Percentiles rank a stretch among this genome's conserved stretches.
phyloP scores from a whole-genome alignment of 2,888 invertebrate species.

The Junonia oenone region DNA sequence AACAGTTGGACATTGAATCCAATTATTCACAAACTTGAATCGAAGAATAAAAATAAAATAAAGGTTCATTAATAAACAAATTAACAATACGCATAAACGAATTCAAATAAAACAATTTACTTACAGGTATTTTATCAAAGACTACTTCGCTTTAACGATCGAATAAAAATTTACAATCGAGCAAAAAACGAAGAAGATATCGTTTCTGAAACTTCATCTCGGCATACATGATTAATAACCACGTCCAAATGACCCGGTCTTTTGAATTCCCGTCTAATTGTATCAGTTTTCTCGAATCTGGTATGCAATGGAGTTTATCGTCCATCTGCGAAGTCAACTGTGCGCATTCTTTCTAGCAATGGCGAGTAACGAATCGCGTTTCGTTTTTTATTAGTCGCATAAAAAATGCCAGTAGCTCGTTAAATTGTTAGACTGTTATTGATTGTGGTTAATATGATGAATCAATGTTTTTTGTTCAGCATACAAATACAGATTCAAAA shows the following conservation, averaged over 20 bases:
- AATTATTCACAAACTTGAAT: neutral
- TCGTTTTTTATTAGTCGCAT: slow-evolving; percentile 18
- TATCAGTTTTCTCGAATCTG: slow-evolving; percentile 56
- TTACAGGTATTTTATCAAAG: neutral
- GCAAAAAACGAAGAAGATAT: slow-evolving; percentile 28
- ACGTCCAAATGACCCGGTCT: slow-evolving; percentile 56
- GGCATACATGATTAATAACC: slow-evolving; percentile 54
- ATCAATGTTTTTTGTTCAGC: slow-evolving; percentile 12
- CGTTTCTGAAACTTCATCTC: slow-evolving; percentile 34
- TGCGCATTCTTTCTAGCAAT: slow-evolving; percentile 32
- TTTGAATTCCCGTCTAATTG: slow-evolving; percentile 63
- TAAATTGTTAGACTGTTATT: slow-evolving; percentile 21
- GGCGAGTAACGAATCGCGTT: slow-evolving; percentile 28
- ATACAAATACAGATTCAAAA: slow-evolving; percentile 5
- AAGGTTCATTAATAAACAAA: no score
- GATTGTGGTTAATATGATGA: slow-evolving; percentile 23
- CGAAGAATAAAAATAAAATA: neutral
- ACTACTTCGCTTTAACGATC: neutral
- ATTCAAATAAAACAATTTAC: neutral
- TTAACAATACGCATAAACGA: neutral
- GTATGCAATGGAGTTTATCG: slow-evolving; percentile 37
- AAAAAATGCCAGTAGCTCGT: slow-evolving; percentile 24
- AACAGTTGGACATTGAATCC: neutral
- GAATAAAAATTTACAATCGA: neutral
- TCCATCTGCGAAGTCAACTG: slow-evolving; percentile 29